Conservation (phyloP, 1,140 invertebrate genomes). For the Doryteuthis pealeii region DNA sequence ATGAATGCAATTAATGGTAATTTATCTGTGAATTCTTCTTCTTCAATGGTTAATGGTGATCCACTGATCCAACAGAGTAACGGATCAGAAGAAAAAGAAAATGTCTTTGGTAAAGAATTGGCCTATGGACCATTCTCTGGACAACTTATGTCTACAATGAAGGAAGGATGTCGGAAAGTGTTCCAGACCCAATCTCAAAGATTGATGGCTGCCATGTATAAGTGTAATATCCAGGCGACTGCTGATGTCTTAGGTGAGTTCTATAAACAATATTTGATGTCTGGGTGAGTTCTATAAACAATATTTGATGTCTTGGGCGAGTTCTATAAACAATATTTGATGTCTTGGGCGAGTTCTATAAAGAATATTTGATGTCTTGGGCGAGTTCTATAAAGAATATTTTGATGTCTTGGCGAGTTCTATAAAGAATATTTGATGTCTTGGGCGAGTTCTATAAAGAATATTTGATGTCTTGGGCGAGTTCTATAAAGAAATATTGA, state of each 20-base stretch:
- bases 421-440: too few relatives aligned
- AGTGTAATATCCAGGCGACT: conserved; percentile 87
- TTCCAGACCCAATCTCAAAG: conserved; percentile 88
- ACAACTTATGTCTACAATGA: conserved; percentile 88
- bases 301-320: too few relatives aligned
- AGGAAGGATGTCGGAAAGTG: conserved; percentile 84
- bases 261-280: too few relatives aligned
- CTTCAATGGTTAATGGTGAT: not conserved
- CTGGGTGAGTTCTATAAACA: too few relatives aligned
- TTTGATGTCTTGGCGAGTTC: too few relatives aligned
- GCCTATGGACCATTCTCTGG: conserved; percentile 67
- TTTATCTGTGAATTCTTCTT: not conserved
- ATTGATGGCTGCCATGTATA: conserved; percentile 95
- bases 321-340: too few relatives aligned
- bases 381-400: too few relatives aligned
- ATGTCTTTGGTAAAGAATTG: conserved; percentile 12
- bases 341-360: too few relatives aligned
- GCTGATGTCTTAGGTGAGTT: conserved; percentile 88
- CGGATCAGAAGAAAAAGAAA: conserved; percentile 2
- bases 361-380: too few relatives aligned
- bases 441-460: too few relatives aligned
- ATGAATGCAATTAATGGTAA: not conserved
- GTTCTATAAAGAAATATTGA: too few relatives aligned
- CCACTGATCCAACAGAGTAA: not conserved
- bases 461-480: too few relatives aligned